Base-by-base conservation (phyloP, 2,888 invertebrate genomes). In the Aromia moschata region DNA sequence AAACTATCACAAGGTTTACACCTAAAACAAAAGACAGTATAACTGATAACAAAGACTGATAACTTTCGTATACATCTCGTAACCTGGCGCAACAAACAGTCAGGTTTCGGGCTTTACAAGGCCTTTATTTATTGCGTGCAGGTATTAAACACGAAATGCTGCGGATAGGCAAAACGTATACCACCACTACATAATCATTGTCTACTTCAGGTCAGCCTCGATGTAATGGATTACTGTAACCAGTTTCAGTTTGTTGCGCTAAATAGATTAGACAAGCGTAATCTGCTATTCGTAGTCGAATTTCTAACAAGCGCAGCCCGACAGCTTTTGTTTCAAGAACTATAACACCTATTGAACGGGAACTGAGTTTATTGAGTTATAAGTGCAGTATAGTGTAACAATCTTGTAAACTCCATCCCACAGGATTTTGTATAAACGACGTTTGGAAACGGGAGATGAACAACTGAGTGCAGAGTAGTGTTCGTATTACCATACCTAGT, bases 281-380 rank as follows among this genome's bases (percentile, higher is more conserved):
- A 40, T 40, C 40, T 17, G n/a, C 15, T 17, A 17, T 40, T 17
- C 5, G 18, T 40, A 40, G 15, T 40, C 18, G 17, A 40, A 16
- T 40, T 17, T 17, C 40, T 40, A 40, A 40, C 40, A 40, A 40
- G 40, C 40, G 11, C 17, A 25, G 18, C 15, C 18, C 2, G n/a
- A 10, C 25, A 25, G 25, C 25, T 25, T 5, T 25, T 25, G 25
- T 25, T 25, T 7, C 25, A 5, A 25, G 25, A 5, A 25, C 7
- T 25, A 25, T 25, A 25, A 7, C 7, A 25, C 25, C 25, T 7
- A 25, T 25, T 25, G 25, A 25, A 25, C 25, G 7, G 7, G 4
- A 25, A 25, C 25, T 5, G 25, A 25, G 25, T 7, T 25, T 7
- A 25, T 25, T 25, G 25, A 25, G 7, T 5, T 25, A 25, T 25